Evolutionary conservation across 2,113 vertebrate species (phyloP).

Genomic region (Naja naja): DNA sequence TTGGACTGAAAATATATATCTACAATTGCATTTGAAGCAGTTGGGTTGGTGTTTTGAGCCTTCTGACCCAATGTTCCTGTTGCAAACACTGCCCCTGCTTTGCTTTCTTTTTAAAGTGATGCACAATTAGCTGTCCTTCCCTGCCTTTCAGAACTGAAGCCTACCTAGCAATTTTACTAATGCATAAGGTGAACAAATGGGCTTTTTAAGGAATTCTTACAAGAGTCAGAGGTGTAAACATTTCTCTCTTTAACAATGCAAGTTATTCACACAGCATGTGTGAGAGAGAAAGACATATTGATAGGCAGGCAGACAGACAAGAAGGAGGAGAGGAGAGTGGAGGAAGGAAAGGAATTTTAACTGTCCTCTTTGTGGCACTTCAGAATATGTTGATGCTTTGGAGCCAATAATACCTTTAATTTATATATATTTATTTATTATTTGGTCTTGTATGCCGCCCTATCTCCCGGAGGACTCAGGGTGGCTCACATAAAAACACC

Average conservation of each 20-base stretch:
- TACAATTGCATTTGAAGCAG: not conserved
- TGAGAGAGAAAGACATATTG: not conserved
- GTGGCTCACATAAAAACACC: too few relatives aligned
- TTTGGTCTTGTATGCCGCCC: too few relatives aligned
- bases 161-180: not conserved
- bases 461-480: too few relatives aligned
- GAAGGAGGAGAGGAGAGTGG: fast-evolving
- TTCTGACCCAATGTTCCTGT: not conserved
- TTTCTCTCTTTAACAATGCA: not conserved
- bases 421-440: too few relatives aligned
- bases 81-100: not conserved
- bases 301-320: not conserved
- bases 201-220: not conserved
- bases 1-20: not conserved
- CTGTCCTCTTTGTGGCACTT: not conserved
- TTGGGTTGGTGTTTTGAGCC: not conserved
- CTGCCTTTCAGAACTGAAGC: not conserved
- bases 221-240: slow-evolving; percentile 20
- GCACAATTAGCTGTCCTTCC: not conserved
- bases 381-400: not conserved
- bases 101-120: not conserved
- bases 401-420: not conserved
- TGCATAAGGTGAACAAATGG: slow-evolving; percentile 1
- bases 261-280: not conserved
- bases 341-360: not conserved